These are phyloP conservation scores for Tapirus indicus DNA, from an alignment of 2,797 vertebrate species.

Conservation along the genomic window DNA sequence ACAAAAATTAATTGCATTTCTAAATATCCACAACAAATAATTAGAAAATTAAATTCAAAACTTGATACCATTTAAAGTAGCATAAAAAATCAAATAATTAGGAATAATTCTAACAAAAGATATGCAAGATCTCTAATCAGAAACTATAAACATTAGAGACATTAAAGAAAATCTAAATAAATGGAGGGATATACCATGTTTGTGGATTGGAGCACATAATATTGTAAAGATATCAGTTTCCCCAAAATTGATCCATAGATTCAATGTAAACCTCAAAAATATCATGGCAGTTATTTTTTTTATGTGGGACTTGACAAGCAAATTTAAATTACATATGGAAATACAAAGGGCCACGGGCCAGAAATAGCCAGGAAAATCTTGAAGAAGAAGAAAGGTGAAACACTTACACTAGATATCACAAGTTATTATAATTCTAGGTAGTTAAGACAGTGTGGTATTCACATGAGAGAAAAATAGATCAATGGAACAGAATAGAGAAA, in stretches of 20 bases:
- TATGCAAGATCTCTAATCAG: background rate
- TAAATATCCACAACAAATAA: background rate
- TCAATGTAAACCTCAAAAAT: background rate
- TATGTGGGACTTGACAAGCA: background rate
- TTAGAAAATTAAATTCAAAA: constrained; percentile 3
- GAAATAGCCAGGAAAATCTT: background rate
- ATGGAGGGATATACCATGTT: background rate
- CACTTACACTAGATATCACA: background rate
- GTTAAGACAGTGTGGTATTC: background rate
- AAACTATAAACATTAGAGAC: background rate
- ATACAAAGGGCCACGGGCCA: background rate
- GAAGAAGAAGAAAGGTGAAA: background rate
- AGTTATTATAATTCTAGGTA: background rate
- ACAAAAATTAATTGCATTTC: background rate
- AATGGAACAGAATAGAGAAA: background rate
- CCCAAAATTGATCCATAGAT: background rate
- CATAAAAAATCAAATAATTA: background rate
- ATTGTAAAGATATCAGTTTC: background rate
- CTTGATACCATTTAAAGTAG: background rate
- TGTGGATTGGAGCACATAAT: background rate
- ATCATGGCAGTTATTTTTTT: background rate
- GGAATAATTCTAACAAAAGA: constrained; percentile 23
- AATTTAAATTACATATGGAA: background rate
- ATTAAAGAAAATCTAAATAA: constrained; percentile 34
- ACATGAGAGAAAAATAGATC: background rate